Base-by-base conservation (phyloP, 1,140 invertebrate species). In the Ditylenchus dipsaci region DNA sequence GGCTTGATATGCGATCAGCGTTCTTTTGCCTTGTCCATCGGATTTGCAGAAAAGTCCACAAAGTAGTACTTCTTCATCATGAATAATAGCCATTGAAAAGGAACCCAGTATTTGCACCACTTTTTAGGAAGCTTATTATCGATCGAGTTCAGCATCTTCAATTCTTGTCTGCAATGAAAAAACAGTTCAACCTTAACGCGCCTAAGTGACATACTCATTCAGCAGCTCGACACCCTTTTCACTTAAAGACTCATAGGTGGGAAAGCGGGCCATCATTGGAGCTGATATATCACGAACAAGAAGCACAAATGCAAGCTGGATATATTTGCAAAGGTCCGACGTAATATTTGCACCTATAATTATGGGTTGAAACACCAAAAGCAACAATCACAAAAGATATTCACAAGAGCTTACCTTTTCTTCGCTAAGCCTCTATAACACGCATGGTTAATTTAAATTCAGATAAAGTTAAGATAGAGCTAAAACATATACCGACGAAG, bases 61-160 rank as follows among this genome's bases (percentile, higher is more conserved):
- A 56, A 56, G 29, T 56, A 56, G 21, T 23, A 23, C 53, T 56
- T 56, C 13, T 56, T 56, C 21, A 56, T 23, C 21, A 9, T 13
- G 53, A 29, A 56, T 9, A 56, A 56, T 23, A 56, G 53, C 53
- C 53, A 56, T 29, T 56, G 53, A 56, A 56, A 56, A 23, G 53
- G 53, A 23, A 56, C 29, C 53, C 53, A 56, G 13, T 56, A 56
- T 9, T 23, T 23, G 29, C 53, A 56, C 53, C 53, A 56, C 53
- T 29, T 23, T 29, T 56, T 56, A 23, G 53, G 53, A 9, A 56
- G 21, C 53, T 56, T 56, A 13, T 56, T 56, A 9, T 23, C 21
- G 29, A 56, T 23, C 53, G 29, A 23, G 21, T 56, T 56, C 21
- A 56, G 9, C 29, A 56, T 56, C 29, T 29, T 56, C 13, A 56